phyloP scores from a whole-genome alignment of 64 coral and sea anemone species.

The Montipora sp. region DNA sequence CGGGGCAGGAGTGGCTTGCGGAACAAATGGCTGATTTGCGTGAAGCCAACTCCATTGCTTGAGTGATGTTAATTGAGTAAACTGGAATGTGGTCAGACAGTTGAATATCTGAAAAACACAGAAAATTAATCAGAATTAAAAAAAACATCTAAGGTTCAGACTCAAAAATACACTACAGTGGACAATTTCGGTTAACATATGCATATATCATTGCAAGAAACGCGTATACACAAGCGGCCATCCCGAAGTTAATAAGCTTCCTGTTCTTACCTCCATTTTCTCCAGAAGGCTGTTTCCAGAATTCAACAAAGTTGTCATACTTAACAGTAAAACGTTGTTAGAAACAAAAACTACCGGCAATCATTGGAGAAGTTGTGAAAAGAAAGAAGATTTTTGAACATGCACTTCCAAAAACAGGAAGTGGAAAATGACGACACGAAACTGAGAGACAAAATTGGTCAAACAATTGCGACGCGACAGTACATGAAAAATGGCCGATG shows the following conservation, averaged over 20 bases:
- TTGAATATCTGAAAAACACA: conserved; percentile 15
- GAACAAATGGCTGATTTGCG: conserved; percentile 10
- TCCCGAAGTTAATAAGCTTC: too few species aligned
- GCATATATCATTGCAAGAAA: background rate
- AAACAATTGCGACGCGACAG: background rate
- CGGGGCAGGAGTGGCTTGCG: background rate
- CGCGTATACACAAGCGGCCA: background rate
- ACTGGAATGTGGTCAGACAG: background rate
- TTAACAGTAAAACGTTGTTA: background rate
- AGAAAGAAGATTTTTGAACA: background rate
- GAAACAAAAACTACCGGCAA: background rate
- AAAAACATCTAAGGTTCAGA: background rate
- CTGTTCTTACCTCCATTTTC: conserved; percentile 18
- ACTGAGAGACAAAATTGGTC: background rate
- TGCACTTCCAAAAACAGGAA: background rate
- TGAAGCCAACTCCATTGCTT: conserved; percentile 5
- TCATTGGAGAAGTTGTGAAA: too few species aligned
- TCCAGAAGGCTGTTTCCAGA: background rate
- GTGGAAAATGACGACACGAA: background rate
- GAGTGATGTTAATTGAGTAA: background rate
- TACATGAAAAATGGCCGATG: background rate
- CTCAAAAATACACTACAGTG: background rate
- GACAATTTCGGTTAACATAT: background rate
- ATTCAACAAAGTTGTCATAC: conserved; percentile 4
- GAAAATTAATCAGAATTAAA: background rate